Base-by-base conservation (phyloP, 2,113 vertebrate genomes). In the Gallinago undulata region DNA sequence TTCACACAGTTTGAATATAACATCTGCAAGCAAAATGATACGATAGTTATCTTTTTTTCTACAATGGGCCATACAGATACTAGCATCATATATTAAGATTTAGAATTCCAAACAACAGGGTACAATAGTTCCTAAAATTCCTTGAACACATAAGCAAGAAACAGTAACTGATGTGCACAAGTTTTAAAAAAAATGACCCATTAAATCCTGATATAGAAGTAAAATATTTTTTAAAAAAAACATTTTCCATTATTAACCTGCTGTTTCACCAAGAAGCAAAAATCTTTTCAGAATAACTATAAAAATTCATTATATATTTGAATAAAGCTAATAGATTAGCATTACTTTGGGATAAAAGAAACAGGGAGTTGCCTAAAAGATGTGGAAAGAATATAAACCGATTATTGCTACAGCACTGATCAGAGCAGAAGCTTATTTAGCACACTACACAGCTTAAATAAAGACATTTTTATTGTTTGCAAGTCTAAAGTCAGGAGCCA, bases 151-250 rank as follows among this genome's bases (percentile, higher is more conserved):
- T 59, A 90, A 62, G 13, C 55, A 88, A 84, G 37, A 13, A 47
- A 75, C n/a, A 4, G 0, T 24, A 70, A 70, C 10, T 23, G n/a
- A 43, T 14, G 7, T 22, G 30, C 56, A 64, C 0, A 1, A 69
- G 13, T 75, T 74, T 31, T 39, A 5, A 33, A 80, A 66, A 81
- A 75, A 47, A 57, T 11, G 10, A 31, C 17, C 10, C 67, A 41
- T 41, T 64, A 74, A 41, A 84, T n/a, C 41, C 15, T 50, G 28
- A 13, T 27, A 56, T 7, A 3, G 10, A 24, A 48, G 19, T 31
- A 60, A 64, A 75, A 43, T 48, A 1, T 47, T 93, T 93, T 45
- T 19, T 8, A 11, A 18, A 18, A 41, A 73, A 55, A 27, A 13
- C 24, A 51, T 45, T 10, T 48, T 76, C 39, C 10, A 33, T n/a